Percentiles rank a stretch among this genome's conserved stretches.
These are phyloP conservation scores for Cygnus buccinator DNA, from an alignment of 2,113 vertebrate genomes.

Conservation along the genomic window DNA sequence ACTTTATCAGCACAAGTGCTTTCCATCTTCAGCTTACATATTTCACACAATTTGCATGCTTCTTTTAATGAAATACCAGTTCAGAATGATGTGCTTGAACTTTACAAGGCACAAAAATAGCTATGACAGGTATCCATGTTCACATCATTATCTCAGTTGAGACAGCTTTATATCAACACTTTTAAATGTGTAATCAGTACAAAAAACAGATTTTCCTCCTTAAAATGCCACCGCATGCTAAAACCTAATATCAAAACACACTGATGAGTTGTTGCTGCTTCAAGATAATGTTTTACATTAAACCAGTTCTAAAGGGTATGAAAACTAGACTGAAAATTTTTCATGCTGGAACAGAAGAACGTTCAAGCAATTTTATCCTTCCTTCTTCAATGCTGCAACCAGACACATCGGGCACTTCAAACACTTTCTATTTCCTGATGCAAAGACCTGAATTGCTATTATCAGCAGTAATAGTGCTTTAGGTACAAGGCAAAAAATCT, in stretches of 20 bases:
- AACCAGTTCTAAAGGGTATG: not conserved
- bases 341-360: not conserved
- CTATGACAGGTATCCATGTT: constrained; percentile 26
- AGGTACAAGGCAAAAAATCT: not conserved
- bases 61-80: not conserved
- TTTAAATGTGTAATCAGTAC: not conserved
- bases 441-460: not conserved
- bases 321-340: not conserved
- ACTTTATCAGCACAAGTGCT: not conserved
- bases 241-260: not conserved
- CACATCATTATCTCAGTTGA: not conserved
- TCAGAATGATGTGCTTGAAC: not conserved
- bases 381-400: constrained; percentile 9
- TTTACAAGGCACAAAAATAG: constrained; percentile 15
- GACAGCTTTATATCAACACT: constrained; percentile 8
- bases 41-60: not conserved
- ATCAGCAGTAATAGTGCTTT: not conserved
- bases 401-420: not conserved
- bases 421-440: not conserved
- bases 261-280: not conserved
- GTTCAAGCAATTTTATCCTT: not conserved
- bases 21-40: not conserved
- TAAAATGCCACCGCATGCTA: constrained; percentile 41
- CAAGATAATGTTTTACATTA: not conserved
- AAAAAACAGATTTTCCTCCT: not conserved